A percentile compares a stretch with the other conserved stretches of the same genome.
These are phyloP conservation scores for Acronicta alni DNA, from an alignment of 2,888 invertebrate genomes.

Conservation along the genomic window DNA sequence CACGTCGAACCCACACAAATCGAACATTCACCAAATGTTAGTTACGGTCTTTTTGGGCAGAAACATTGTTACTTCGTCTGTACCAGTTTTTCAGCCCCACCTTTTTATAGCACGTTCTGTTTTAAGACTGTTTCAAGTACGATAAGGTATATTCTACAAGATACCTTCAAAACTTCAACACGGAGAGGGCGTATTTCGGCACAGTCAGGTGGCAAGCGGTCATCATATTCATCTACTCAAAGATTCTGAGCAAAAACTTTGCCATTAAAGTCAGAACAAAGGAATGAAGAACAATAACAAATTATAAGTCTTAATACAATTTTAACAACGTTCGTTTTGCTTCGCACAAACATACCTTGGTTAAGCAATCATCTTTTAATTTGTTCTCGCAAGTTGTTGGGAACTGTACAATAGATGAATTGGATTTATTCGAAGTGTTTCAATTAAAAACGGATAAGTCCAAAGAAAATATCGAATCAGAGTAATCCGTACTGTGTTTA, in stretches of 20 bases:
- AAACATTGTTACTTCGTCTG: neutral
- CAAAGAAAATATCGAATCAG: conserved; percentile 14
- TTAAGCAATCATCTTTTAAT: conserved; percentile 51
- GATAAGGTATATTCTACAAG: conserved; percentile 18
- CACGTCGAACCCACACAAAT: neutral
- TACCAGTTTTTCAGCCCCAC: conserved; percentile 2
- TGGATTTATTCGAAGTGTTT: conserved; percentile 39
- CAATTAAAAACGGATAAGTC: conserved; percentile 37
- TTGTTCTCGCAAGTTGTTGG: conserved; percentile 42
- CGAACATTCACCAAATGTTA: neutral
- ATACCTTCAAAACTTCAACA: conserved; percentile 31
- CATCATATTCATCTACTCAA: conserved; percentile 40
- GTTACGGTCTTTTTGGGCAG: neutral
- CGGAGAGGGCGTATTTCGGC: conserved; percentile 35
- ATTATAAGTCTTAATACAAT: conserved; percentile 24
- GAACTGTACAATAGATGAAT: conserved; percentile 48
- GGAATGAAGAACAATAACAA: conserved; percentile 8
- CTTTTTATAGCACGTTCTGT: conserved; percentile 10
- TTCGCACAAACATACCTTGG: conserved; percentile 8
- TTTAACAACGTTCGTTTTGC: conserved; percentile 26
- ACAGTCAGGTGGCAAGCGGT: conserved; percentile 35
- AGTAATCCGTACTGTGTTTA: conserved; percentile 7
- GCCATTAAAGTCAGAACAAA: conserved; percentile 31
- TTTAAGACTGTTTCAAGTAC: conserved; percentile 4
- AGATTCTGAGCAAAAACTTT: conserved; percentile 37